Percentiles rank a stretch among this genome's conserved stretches.
Evolutionary conservation across 2,113 vertebrate genomes (phyloP).

Genomic region (Colossoma macropomum): DNA sequence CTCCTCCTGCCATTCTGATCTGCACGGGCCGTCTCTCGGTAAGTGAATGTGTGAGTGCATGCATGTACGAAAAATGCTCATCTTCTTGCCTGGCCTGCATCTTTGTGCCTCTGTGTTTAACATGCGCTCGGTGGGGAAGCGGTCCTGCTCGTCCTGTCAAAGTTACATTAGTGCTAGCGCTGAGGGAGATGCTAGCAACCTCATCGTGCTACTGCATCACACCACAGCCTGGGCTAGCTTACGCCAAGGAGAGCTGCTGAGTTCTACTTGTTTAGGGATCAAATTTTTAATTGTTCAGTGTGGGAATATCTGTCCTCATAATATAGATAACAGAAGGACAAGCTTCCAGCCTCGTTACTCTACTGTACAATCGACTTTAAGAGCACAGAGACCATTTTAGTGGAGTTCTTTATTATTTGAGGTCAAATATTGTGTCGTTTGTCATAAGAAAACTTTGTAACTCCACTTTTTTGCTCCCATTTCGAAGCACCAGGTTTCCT

Average conservation of each 20-base stretch:
- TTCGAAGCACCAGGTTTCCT: too few relatives aligned
- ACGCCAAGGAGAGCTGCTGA: neutral
- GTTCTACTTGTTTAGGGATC: too few relatives aligned
- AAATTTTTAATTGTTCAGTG: too few relatives aligned
- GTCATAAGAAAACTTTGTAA: neutral
- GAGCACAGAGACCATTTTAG: neutral
- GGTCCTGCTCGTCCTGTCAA: slow-evolving; percentile 61
- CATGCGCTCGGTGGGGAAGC: slow-evolving; percentile 44
- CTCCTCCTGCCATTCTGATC: slow-evolving; percentile 80
- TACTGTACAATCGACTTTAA: neutral
- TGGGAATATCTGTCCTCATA: too few relatives aligned
- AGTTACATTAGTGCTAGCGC: slow-evolving; percentile 69
- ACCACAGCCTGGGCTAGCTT: neutral
- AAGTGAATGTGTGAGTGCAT: slow-evolving; percentile 61
- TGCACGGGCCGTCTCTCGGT: slow-evolving; percentile 62
- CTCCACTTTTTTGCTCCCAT: too few relatives aligned
- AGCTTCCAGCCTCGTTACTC: too few relatives aligned
- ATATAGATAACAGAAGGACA: too few relatives aligned
- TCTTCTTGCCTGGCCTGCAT: slow-evolving; percentile 24
- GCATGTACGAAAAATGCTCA: slow-evolving; percentile 12
- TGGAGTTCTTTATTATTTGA: neutral
- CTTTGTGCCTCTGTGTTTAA: slow-evolving; percentile 26
- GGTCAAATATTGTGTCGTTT: neutral
- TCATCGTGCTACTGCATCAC: slow-evolving; percentile 22
- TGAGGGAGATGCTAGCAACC: slow-evolving; percentile 37